Evolutionary conservation across 2,888 invertebrate genomes (phyloP).

Genomic region (Melolontha melolontha): DNA sequence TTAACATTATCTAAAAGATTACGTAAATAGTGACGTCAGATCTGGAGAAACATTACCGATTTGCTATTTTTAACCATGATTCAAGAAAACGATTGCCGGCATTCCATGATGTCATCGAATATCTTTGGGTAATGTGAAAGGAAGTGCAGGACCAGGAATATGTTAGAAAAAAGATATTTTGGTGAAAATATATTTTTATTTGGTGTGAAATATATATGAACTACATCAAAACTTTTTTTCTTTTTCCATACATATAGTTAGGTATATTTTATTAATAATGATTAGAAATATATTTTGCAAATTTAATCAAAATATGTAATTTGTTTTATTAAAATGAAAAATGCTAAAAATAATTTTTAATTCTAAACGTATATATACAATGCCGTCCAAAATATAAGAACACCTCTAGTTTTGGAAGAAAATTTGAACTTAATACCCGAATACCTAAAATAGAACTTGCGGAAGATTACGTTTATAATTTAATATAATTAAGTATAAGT

Average conservation of each 20-base stretch:
- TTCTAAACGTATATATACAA: no score
- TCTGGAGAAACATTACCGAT: neutral
- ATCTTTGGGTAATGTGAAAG: neutral
- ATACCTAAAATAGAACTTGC: no score
- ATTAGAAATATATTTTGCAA: no score
- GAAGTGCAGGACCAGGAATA: neutral
- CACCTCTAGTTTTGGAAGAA: no score
- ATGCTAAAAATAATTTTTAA: no score
- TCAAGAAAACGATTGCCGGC: conserved; percentile 2
- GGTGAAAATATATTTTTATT: conserved; percentile 37
- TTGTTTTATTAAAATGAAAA: no score
- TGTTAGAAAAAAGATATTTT: neutral
- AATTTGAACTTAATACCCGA: no score
- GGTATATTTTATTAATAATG: no score
- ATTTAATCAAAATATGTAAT: no score
- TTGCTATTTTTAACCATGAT: conserved; percentile 14
- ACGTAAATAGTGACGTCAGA: conserved; percentile 16
- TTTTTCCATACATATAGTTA: neutral
- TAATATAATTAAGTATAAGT: no score
- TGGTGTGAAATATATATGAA: conserved; percentile 33
- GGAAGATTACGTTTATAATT: no score
- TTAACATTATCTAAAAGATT: conserved; percentile 1
- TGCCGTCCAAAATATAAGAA: no score
- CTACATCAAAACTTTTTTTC: conserved; percentile 21
- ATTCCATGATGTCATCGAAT: conserved; percentile 13